Evolutionary conservation across 1,140 invertebrate species (phyloP).

Genomic region (Trypoxylus dichotomus): DNA sequence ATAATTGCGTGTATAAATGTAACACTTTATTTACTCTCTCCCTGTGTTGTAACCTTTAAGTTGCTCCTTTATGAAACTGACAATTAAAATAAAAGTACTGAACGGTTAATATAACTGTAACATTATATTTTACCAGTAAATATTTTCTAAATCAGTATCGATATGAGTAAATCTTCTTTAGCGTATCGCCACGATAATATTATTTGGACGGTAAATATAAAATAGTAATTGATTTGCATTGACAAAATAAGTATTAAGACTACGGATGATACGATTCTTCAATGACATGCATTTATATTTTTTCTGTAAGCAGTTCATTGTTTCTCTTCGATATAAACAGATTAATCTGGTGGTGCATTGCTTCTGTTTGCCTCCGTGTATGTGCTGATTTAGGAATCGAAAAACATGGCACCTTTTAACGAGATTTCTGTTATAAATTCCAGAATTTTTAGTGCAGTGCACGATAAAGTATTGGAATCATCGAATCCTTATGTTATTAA

Average conservation of each 20-base stretch:
- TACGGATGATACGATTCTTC: not conserved
- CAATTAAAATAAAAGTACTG: too few relatives aligned
- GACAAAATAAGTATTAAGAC: constrained; percentile 7
- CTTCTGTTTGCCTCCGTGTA: not conserved
- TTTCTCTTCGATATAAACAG: not conserved
- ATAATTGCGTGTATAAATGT: too few relatives aligned
- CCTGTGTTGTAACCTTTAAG: too few relatives aligned
- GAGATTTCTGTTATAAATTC: not conserved
- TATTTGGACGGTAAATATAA: not conserved
- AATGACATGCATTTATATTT: not conserved
- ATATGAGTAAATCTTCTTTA: not conserved
- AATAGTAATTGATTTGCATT: constrained; percentile 10
- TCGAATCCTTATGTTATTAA: not conserved
- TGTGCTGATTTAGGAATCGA: not conserved
- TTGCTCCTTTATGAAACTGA: too few relatives aligned
- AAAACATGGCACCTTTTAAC: not conserved
- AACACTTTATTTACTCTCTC: too few relatives aligned
- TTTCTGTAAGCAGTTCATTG: not conserved
- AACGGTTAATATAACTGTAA: too few relatives aligned
- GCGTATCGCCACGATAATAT: not conserved
- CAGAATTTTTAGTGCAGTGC: not conserved
- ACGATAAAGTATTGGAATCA: not conserved
- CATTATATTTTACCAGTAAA: too few relatives aligned
- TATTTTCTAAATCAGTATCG: not conserved
- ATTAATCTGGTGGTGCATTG: not conserved